These are phyloP conservation scores for Philypnodon macrostomus DNA, from an alignment of 2,797 vertebrate species.

Conservation along the genomic window DNA sequence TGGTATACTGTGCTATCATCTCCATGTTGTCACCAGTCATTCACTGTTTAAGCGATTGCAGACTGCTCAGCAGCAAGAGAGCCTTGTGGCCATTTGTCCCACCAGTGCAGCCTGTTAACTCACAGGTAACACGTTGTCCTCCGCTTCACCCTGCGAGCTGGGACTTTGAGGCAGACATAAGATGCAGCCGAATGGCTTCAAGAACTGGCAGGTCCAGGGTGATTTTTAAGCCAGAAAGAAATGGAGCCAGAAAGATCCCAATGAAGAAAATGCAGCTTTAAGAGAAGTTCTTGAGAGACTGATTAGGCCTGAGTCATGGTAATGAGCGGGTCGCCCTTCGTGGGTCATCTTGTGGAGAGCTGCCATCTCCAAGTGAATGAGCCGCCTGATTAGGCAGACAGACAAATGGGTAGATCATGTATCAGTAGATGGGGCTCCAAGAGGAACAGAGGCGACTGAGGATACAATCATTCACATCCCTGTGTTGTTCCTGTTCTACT, in stretches of 20 bases:
- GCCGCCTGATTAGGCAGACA: slow-evolving; percentile 59
- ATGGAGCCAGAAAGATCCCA: slow-evolving; percentile 53
- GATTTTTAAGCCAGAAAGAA: slow-evolving; percentile 56
- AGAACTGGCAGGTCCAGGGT: slow-evolving; percentile 62
- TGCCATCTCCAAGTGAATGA: slow-evolving; percentile 51
- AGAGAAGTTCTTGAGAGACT: slow-evolving; percentile 32
- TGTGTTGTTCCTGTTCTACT: too few relatives aligned
- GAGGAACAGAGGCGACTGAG: slow-evolving; percentile 28
- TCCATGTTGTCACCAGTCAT: slow-evolving; percentile 62
- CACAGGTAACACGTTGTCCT: slow-evolving; percentile 64
- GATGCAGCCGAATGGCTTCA: slow-evolving; percentile 59
- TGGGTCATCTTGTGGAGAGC: slow-evolving; percentile 43
- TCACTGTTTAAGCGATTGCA: slow-evolving; percentile 47
- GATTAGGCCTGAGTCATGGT: slow-evolving; percentile 49
- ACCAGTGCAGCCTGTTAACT: slow-evolving; percentile 57
- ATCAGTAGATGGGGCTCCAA: slow-evolving; percentile 28
- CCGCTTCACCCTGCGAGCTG: slow-evolving; percentile 52
- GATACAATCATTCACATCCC: slow-evolving; percentile 54
- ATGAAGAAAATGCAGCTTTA: slow-evolving; percentile 12
- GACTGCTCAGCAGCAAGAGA: slow-evolving; percentile 32
- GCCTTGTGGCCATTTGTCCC: slow-evolving; percentile 38
- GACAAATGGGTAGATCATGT: slow-evolving; percentile 52
- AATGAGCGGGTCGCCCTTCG: slow-evolving; percentile 55
- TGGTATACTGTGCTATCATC: slow-evolving; percentile 48
- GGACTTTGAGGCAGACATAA: slow-evolving; percentile 51